Evolutionary conservation across 2,797 vertebrate genomes (phyloP), one percentile per base, ranked within the genome.

Genomic region (Rhodeus uyekii): DNA sequence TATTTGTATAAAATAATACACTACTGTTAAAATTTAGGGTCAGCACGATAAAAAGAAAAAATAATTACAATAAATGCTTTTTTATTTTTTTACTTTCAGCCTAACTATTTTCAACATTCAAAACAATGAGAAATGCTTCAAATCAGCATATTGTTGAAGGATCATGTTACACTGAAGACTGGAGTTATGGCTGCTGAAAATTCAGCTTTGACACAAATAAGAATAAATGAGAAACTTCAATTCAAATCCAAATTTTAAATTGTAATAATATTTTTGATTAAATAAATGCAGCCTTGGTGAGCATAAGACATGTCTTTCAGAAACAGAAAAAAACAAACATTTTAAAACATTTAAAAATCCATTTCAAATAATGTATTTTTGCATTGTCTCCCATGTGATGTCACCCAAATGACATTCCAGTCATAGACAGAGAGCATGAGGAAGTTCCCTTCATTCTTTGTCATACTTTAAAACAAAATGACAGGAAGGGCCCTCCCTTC

Each of bases 401-500:
- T 61, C 38, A 73, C 77, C 46, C 60, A 24, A 75, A 76, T 53
- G 64, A 60, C 36, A 46, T 82, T 87, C 42, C 53, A 76, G 60
- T n/a, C 46, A 74, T 85, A 80, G 75, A 83, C 63, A 50, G 39
- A 77, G 38, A 27, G 79, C 55, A 44, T 53, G 29, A 69, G 53
- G 84, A 79, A 83, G 89, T 90, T 90, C 84, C 89, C 83, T 38
- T 86, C 78, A 78, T 75, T 61, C 42, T 84, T 50, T 77, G 18
- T 55, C 38, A 78, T 86, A 58, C 46, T 86, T 53, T 88, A 42
- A 71, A 81, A 80, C 87, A 83, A 83, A 67, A 65, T 75, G 73
- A 73, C 89, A 93, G 93, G 93, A 95, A 94, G 87, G 79, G 27
- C 88, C 89, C 79, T 86, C 90, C 90, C 90, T 93, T 94, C 92